Evolutionary conservation across 2,888 invertebrate genomes (phyloP).

Genomic region (Cantharis nigra): DNA sequence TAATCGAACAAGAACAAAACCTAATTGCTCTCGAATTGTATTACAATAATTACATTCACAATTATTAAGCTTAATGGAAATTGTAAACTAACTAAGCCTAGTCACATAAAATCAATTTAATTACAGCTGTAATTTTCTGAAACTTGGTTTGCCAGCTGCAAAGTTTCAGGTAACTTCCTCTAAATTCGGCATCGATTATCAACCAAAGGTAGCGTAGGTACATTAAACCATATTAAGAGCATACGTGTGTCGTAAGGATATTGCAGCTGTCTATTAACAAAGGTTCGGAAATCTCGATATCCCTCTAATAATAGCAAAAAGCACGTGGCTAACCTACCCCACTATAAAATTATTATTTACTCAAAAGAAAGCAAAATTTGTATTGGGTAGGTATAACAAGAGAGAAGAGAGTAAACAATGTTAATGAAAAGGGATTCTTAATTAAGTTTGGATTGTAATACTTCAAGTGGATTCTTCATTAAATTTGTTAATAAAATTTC

Average conservation of each 20-base stretch:
- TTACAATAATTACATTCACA: background rate
- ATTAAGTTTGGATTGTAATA: background rate
- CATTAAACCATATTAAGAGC: slow-evolving; percentile 14
- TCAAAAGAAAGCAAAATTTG: background rate
- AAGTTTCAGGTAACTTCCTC: slow-evolving; percentile 6
- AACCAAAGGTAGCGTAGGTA: slow-evolving; percentile 3
- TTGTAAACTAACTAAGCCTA: background rate
- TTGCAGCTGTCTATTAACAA: slow-evolving; percentile 21
- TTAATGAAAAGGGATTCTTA: background rate
- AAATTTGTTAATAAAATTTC: background rate
- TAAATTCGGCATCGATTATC: slow-evolving; percentile 11
- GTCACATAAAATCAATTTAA: background rate
- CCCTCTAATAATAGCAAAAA: slow-evolving; percentile 13
- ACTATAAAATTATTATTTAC: background rate
- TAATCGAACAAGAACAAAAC: background rate
- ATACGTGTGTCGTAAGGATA: slow-evolving; percentile 9
- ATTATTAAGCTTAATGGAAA: background rate
- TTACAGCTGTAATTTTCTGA: slow-evolving; percentile 2
- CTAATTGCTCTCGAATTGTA: background rate
- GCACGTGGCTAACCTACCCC: slow-evolving; percentile 12
- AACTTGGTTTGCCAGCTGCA: slow-evolving; percentile 18
- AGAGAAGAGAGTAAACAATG: background rate
- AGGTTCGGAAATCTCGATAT: slow-evolving; percentile 7
- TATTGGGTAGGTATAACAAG: background rate
- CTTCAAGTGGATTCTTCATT: background rate